Evolutionary conservation across 2,797 vertebrate species (phyloP).

Genomic region (Triplophysa yarkandensis): DNA sequence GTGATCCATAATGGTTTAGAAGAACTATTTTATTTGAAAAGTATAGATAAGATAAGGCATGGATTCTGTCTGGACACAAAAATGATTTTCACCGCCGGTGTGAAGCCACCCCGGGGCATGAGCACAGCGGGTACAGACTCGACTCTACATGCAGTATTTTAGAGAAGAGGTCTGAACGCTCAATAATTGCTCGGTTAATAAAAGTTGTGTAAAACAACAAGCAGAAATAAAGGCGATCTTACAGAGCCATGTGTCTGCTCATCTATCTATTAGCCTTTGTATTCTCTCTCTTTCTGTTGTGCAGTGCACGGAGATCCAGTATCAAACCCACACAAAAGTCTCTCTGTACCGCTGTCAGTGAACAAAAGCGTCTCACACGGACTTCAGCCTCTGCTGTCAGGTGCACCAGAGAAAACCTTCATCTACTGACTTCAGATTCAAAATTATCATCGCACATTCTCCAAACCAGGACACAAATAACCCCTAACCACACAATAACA

Average conservation of each 20-base stretch:
- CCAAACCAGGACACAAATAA: background rate
- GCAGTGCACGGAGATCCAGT: constrained; percentile 58
- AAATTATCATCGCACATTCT: background rate
- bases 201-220: background rate
- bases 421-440: constrained; percentile 1
- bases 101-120: constrained; percentile 16
- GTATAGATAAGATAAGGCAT: background rate
- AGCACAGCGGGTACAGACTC: constrained; percentile 30
- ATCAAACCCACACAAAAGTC: constrained; percentile 67
- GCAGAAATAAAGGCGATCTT: no score
- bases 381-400: constrained; percentile 49
- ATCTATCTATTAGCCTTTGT: constrained; percentile 22
- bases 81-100: constrained; percentile 38
- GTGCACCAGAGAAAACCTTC: constrained; percentile 28
- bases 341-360: constrained; percentile 66
- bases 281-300: constrained; percentile 44
- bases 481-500: background rate
- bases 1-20: background rate
- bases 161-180: background rate
- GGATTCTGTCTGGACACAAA: constrained; percentile 3
- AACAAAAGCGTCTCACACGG: constrained; percentile 73
- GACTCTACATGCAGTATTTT: constrained; percentile 21
- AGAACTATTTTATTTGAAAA: background rate
- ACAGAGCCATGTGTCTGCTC: background rate
- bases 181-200: background rate